phyloP scores from a whole-genome alignment of 2,797 vertebrate species.

The Chaetophractus vellerosus region DNA sequence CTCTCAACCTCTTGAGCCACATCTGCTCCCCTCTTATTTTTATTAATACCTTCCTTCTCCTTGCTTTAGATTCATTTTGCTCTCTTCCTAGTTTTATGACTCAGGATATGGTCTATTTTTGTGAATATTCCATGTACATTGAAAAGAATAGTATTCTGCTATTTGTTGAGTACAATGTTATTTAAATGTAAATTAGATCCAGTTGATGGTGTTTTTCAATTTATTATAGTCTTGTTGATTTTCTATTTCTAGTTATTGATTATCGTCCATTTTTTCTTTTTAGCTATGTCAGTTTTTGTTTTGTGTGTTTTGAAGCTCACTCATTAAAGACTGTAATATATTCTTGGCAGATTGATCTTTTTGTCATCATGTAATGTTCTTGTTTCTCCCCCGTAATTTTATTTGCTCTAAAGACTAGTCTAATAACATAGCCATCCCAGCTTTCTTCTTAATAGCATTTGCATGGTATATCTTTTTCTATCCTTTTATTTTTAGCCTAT shows the following conservation, averaged over 20 bases:
- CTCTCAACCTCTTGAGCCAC: background rate
- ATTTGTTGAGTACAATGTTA: too few relatives aligned
- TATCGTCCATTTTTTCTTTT: too few relatives aligned
- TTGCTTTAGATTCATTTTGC: background rate
- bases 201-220: background rate
- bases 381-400: background rate
- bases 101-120: background rate
- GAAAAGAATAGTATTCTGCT: background rate
- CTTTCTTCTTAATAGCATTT: background rate
- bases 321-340: background rate
- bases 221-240: background rate
- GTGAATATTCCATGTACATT: background rate
- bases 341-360: background rate
- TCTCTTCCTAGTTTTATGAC: background rate
- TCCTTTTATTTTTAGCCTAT: background rate
- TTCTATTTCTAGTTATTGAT: rapidly evolving
- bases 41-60: background rate
- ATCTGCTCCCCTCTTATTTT: background rate
- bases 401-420: background rate
- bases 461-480: too few relatives aligned
- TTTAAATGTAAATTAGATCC: rapidly evolving
- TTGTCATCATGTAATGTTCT: background rate
- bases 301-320: rapidly evolving
- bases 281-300: background rate
- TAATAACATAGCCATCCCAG: too few relatives aligned